phyloP scores from a whole-genome alignment of 2,888 invertebrate species.

The Drosophila austrosaltans region DNA sequence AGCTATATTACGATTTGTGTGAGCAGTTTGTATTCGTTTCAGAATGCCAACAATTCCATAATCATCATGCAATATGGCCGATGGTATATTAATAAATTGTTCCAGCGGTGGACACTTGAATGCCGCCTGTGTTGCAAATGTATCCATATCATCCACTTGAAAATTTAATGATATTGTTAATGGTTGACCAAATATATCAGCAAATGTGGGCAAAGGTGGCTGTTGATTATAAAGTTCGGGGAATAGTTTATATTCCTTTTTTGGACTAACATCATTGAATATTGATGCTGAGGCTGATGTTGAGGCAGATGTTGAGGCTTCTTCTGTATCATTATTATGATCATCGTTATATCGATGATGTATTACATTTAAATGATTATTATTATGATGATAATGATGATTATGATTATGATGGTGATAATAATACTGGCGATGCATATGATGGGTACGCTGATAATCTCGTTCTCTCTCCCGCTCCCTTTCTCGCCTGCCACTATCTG shows the following conservation, averaged over 20 bases:
- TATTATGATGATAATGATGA: slow-evolving; percentile 11
- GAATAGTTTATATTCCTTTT: slow-evolving; percentile 54
- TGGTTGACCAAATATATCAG: slow-evolving; percentile 61
- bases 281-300: neutral
- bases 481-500: slow-evolving; percentile 41
- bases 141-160: neutral
- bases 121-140: neutral
- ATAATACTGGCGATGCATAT: slow-evolving; percentile 1
- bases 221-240: slow-evolving; percentile 57
- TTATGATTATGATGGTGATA: neutral
- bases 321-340: neutral
- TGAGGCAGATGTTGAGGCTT: neutral
- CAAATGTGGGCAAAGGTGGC: slow-evolving; percentile 53
- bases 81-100: slow-evolving; percentile 22
- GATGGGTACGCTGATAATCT: slow-evolving; percentile 31
- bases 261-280: slow-evolving; percentile 16
- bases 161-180: slow-evolving; percentile 14
- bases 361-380: slow-evolving; percentile 6
- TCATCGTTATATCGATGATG: neutral
- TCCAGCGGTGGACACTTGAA: neutral
- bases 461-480: slow-evolving; percentile 20
- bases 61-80: slow-evolving; percentile 29
- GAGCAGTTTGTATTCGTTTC: slow-evolving; percentile 33
- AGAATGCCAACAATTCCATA: slow-evolving; percentile 51
- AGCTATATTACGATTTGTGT: slow-evolving; percentile 18